Evolutionary conservation across 2,888 invertebrate species (phyloP).

Genomic region (Ophion costatus): DNA sequence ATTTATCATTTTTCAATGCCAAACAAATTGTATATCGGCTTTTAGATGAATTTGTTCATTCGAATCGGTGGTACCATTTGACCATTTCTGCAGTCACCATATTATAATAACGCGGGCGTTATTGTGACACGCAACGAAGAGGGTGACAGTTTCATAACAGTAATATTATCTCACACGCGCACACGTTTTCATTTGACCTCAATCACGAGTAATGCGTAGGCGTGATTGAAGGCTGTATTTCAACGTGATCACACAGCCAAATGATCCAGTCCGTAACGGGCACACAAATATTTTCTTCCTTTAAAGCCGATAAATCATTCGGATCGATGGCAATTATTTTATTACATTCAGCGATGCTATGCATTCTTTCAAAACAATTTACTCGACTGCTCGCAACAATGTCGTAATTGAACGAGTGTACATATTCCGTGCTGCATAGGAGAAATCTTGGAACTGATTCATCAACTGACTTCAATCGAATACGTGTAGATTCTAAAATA

Average conservation of each 20-base stretch:
- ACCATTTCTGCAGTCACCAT: no score
- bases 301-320: not conserved
- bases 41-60: no score
- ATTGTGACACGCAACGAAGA: not conserved
- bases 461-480: no score
- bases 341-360: not conserved
- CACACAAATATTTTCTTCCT: slow-evolving; percentile 2
- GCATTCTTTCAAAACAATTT: not conserved
- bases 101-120: no score
- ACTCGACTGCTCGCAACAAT: not conserved
- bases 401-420: not conserved
- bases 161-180: no score
- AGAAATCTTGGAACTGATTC: not conserved
- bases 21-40: no score
- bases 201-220: not conserved
- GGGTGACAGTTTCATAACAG: not conserved
- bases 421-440: no score
- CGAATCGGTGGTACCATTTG: no score
- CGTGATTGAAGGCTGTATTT: slow-evolving; percentile 7
- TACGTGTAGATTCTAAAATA: no score
- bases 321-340: not conserved
- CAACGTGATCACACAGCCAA: not conserved
- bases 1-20: no score
- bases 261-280: not conserved
- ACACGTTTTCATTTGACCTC: not conserved